Percentiles rank a stretch among this genome's conserved stretches.
Evolutionary conservation across 2,888 invertebrate genomes (phyloP).

Genomic region (Apantesis nais): DNA sequence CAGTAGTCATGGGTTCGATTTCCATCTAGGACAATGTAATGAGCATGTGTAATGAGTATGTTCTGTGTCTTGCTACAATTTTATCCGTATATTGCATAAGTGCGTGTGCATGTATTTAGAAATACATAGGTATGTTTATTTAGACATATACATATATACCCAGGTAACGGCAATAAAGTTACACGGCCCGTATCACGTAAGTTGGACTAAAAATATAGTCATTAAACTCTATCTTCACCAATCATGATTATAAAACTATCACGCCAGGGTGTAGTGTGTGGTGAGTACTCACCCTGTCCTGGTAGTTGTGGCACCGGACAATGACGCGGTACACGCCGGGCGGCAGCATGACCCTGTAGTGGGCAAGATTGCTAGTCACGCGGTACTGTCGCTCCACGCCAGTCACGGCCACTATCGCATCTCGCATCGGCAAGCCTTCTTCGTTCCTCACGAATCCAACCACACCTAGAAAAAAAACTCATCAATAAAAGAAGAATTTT

Average conservation of each 20-base stretch:
- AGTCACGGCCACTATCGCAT: slow-evolving; percentile 89
- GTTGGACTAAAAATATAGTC: too few species aligned
- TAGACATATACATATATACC: too few species aligned
- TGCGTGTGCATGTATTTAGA: not conserved
- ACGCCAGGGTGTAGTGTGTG: not conserved
- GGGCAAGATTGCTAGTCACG: slow-evolving; percentile 89
- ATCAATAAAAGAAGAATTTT: not conserved
- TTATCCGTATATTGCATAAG: too few species aligned
- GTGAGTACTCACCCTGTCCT: slow-evolving; percentile 67
- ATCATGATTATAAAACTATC: not conserved
- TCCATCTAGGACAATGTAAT: too few species aligned
- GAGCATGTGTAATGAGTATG: too few species aligned
- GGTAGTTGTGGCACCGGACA: slow-evolving; percentile 87
- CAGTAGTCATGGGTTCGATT: too few species aligned
- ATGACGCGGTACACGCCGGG: slow-evolving; percentile 88
- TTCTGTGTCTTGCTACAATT: too few species aligned
- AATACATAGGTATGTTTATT: not conserved
- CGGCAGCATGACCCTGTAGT: slow-evolving; percentile 90
- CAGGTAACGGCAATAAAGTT: not conserved
- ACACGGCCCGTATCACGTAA: too few species aligned
- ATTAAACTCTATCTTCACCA: too few species aligned
- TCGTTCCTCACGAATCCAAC: slow-evolving; percentile 89
- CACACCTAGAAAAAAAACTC: slow-evolving; percentile 80
- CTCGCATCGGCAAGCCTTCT: slow-evolving; percentile 87
- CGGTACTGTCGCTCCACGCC: slow-evolving; percentile 85